Conservation (phyloP, 1,140 invertebrate genomes). For the Protaetia brevitarsis region DNA sequence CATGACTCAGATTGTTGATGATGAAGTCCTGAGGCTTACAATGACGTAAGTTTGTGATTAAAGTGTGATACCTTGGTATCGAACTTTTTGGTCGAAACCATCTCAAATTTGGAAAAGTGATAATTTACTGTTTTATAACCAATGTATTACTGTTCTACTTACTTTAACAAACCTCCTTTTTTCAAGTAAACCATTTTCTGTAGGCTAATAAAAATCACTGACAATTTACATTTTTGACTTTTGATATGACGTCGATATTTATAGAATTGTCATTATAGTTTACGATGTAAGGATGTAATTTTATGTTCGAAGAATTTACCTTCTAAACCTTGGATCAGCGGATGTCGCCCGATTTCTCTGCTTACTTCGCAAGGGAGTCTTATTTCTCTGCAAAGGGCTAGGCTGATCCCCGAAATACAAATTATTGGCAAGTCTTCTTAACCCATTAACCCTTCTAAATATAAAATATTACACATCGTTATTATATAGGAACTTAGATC, state of each 20-base stretch:
- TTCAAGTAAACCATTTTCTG: not conserved
- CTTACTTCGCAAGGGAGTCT: not conserved
- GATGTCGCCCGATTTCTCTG: constrained; percentile 8
- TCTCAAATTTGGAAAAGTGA: no score
- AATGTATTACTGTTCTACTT: no score
- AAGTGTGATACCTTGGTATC: no score
- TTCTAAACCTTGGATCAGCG: constrained; percentile 13
- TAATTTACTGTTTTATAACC: no score
- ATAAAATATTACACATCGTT: not conserved
- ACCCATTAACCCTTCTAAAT: constrained; percentile 8
- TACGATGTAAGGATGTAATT: no score
- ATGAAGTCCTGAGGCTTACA: no score
- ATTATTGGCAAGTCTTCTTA: not conserved
- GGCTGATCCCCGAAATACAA: not conserved
- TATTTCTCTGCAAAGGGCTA: not conserved
- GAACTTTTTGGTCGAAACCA: no score
- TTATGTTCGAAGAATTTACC: no score
- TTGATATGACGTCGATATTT: not conserved
- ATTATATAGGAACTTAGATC: not conserved
- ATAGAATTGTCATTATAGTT: no score
- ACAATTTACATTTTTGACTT: not conserved
- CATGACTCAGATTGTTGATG: no score
- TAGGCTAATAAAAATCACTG: not conserved
- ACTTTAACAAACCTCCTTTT: not conserved
- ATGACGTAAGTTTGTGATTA: no score